Base-by-base conservation (phyloP, 2,888 invertebrate species). In the Sphaeridia pumilis region DNA sequence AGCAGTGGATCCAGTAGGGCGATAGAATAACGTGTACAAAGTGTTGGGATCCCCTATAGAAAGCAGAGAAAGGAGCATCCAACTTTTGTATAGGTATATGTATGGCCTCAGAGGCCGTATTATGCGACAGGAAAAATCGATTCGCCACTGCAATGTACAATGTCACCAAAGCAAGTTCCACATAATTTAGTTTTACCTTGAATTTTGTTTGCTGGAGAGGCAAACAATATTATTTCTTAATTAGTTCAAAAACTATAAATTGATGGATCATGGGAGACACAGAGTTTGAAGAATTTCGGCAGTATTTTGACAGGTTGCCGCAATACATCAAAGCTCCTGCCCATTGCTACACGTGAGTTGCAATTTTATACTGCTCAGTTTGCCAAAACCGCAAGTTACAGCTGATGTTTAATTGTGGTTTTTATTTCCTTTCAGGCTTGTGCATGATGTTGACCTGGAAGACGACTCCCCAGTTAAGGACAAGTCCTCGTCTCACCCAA, bases 281-380 rank as follows among this genome's bases (percentile, higher is more conserved):
- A 72, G 89, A 90, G 74, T 90, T 87, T 75, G 89, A 90, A 74
- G 87, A 90, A 78, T 88, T 90, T 76, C 83, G 84, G 68, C 82
- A 84, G 68, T 82, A 82, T 71, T 88, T 87, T 72, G 86, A 87
- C 68, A 79, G 81, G 73, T 75, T 84, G 70, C 83, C 84, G 56
- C 83, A 84, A 70, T 82, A 83, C 67, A 79, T 81, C 63, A 84
- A 81, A 70, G 82, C 82, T 47, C 81, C 87, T 50, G 79, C 84
- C 65, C 83, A 85, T 54, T 87, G 84, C 74, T 90, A 89, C 73
- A 87, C 87, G 89, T 89, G 78, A 88, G 88, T 82, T 46, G 7
- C 10, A 31, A 46, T 7, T n/a, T 17, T 41, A 12, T 41, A 7
- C 7, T 41, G 14, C 31, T 7, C 10, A 10, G 7, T 31, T 31